phyloP scores from a whole-genome alignment of 2,888 invertebrate genomes.

The Thera britannica region DNA sequence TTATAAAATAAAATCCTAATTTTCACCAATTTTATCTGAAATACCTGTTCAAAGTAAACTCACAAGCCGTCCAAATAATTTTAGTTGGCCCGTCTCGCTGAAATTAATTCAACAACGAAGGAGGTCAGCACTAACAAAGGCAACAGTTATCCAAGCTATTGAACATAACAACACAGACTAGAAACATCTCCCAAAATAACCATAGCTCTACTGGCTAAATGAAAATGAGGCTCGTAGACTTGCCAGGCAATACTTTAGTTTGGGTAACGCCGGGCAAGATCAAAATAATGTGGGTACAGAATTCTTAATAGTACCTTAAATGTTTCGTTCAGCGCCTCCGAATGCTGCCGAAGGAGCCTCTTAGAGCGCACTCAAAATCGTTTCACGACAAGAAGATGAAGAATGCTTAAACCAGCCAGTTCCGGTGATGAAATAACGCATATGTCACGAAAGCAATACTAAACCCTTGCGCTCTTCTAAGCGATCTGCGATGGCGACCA shows the following conservation, averaged over 20 bases:
- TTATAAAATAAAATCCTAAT: background rate
- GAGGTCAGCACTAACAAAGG: slow-evolving; percentile 33
- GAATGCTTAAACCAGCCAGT: too few species aligned
- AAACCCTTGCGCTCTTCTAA: too few species aligned
- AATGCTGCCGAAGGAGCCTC: too few species aligned
- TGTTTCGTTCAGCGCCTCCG: too few species aligned
- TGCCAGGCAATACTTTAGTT: slow-evolving; percentile 52
- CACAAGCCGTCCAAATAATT: slow-evolving; percentile 11
- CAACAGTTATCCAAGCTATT: slow-evolving; percentile 38
- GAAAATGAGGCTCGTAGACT: slow-evolving; percentile 41
- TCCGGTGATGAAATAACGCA: too few species aligned
- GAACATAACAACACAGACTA: slow-evolving; percentile 43
- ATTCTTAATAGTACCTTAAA: background rate
- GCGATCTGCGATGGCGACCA: too few species aligned
- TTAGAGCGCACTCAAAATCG: too few species aligned
- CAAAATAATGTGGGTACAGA: background rate
- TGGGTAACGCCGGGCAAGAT: slow-evolving; percentile 37
- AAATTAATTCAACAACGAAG: slow-evolving; percentile 37
- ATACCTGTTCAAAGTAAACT: background rate
- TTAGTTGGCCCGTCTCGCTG: slow-evolving; percentile 11
- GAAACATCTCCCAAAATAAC: slow-evolving; percentile 38
- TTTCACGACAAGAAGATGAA: too few species aligned
- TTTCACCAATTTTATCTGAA: background rate
- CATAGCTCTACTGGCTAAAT: slow-evolving; percentile 36
- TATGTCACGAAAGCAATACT: too few species aligned